These are phyloP conservation scores for Scaeva pyrastri DNA, from an alignment of 2,888 invertebrate genomes.

Conservation along the genomic window DNA sequence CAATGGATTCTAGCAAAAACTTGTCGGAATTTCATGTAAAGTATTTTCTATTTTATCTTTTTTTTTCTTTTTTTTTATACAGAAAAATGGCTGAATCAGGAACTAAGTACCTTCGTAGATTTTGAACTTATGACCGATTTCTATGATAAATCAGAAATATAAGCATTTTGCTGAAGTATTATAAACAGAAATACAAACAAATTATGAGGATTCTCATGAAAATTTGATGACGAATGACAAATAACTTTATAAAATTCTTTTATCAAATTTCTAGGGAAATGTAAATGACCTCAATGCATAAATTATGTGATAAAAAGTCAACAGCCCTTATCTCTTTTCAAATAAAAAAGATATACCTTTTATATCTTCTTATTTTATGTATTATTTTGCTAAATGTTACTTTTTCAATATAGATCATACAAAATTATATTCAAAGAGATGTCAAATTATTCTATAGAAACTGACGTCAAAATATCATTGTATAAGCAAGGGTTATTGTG, in stretches of 20 bases:
- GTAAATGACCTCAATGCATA: constrained; percentile 55
- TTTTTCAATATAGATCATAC: neutral
- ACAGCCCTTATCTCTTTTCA: constrained; percentile 40
- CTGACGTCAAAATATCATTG: constrained; percentile 3
- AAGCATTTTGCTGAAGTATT: constrained; percentile 6
- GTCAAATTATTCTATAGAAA: neutral
- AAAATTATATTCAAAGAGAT: too few relatives aligned
- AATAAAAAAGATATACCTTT: neutral
- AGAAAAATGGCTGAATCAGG: constrained; percentile 20
- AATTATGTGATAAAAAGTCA: neutral
- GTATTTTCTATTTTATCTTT: constrained; percentile 15
- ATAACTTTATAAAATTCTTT: constrained; percentile 18
- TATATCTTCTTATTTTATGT: neutral
- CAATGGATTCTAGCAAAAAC: constrained; percentile 43
- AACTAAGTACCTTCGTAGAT: neutral
- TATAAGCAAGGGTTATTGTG: neutral
- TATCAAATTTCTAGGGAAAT: constrained; percentile 60
- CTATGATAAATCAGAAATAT: constrained; percentile 17
- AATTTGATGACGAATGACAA: constrained; percentile 22
- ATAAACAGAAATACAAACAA: neutral
- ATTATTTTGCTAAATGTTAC: constrained; percentile 6
- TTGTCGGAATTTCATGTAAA: constrained; percentile 54
- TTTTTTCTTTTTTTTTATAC: neutral
- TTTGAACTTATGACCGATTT: constrained; percentile 57
- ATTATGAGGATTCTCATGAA: neutral